Evolutionary conservation across 2,888 invertebrate genomes (phyloP), one percentile per base, ranked within the genome.

Genomic region (Drosophila setosimentum): DNA sequence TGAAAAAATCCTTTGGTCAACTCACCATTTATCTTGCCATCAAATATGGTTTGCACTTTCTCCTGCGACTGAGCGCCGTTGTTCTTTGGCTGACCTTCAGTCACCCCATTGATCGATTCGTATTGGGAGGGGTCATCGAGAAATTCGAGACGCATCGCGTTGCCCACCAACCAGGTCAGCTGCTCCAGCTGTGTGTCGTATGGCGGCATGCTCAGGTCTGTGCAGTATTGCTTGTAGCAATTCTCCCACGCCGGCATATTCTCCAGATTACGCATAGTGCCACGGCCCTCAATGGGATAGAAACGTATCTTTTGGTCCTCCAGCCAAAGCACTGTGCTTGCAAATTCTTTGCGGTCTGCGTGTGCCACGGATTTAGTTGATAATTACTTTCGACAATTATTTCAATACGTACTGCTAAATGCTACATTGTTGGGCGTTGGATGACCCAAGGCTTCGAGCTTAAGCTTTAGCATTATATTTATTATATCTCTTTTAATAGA

Each of bases 271-370:
- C 97, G 94, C n/a, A 99, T 92, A 0, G 94, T 94, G 77, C 95
- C 95, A 16, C 98, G 94, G 76, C 97, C 97, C 91, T 98, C 97
- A 66, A 97, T 96, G 91, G 96, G 96, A 83, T 97, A 98, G 80
- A 96, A 96, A 16, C 98, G 95, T 79, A 99, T 98, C 93, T 97
- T 98, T 92, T 98, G 98, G 91, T 98, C 97, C 93, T 99, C 99
- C 63, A 99, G 92, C 99, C 99, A 99, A 1, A 97, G 93, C 29
- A 98, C 94, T 30, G 98, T 94, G 89, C 96, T 96, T 58, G 97
- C 95, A 91, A 97, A 96, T 87, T 96, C 95, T 74, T 95, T 95
- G 80, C 96, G 95, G 94, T 98, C 98, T 98, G 92, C 4, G 11
- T n/a, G 24, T 7, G 1, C 3, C 16, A 18, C 3, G 16, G 0